phyloP scores from a whole-genome alignment of 1,140 invertebrate genomes.

The Pomacea maculata region DNA sequence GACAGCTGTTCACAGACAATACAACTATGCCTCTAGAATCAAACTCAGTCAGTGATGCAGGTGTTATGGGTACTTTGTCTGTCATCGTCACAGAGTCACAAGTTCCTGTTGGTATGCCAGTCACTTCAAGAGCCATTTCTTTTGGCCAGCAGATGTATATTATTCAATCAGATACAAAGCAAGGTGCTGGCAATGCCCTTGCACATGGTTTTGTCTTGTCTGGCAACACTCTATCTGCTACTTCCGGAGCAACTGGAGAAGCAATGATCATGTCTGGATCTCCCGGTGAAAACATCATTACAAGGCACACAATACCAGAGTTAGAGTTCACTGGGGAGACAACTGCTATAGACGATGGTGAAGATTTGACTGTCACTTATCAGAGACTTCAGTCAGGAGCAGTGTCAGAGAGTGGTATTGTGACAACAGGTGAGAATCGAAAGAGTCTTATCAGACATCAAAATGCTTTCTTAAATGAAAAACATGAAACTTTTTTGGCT shows the following conservation, averaged over 20 bases:
- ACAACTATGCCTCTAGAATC: neutral
- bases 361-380: too few relatives aligned
- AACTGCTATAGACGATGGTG: neutral
- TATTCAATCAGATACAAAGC: slow-evolving; percentile 14
- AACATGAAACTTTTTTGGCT: too few relatives aligned
- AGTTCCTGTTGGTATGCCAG: neutral
- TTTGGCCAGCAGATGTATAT: slow-evolving; percentile 20
- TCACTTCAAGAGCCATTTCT: slow-evolving; percentile 11
- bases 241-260: neutral
- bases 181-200: neutral
- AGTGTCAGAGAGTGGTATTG: too few relatives aligned
- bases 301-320: neutral
- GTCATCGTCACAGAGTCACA: slow-evolving; percentile 8
- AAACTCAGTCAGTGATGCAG: neutral
- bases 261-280: neutral
- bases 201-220: slow-evolving; percentile 13
- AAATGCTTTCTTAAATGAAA: too few relatives aligned
- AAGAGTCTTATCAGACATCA: too few relatives aligned
- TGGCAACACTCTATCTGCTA: neutral
- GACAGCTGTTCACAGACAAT: neutral
- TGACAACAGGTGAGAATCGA: too few relatives aligned
- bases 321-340: neutral
- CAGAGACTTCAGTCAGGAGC: too few relatives aligned
- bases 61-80: neutral
- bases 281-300: neutral